Evolutionary conservation across 2,113 vertebrate species (phyloP).

Genomic region (Apodemus sylvaticus): DNA sequence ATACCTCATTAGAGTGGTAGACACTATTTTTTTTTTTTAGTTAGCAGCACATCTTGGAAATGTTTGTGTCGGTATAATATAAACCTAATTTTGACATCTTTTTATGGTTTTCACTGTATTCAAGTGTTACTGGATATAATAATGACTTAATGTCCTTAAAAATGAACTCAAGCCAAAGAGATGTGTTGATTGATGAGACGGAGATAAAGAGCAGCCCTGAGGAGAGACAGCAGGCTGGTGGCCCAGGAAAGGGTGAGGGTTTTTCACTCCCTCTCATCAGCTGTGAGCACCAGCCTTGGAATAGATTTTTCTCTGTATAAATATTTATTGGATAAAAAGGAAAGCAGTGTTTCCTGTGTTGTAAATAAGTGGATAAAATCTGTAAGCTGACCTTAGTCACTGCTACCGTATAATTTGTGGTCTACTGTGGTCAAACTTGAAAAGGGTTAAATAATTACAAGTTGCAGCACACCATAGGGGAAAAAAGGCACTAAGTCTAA

Average conservation of each 20-base stretch:
- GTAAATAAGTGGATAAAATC: neutral
- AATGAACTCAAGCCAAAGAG: neutral
- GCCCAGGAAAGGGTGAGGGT: no score
- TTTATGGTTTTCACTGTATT: neutral
- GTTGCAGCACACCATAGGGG: neutral
- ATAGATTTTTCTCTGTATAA: neutral
- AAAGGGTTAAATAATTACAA: constrained; percentile 27
- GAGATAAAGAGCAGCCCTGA: neutral
- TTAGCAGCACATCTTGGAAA: neutral
- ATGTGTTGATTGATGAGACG: neutral
- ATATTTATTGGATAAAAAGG: neutral
- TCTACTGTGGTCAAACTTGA: neutral
- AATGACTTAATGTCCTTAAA: neutral
- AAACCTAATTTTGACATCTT: neutral
- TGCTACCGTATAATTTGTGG: neutral
- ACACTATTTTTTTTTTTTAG: neutral
- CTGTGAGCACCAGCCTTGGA: neutral
- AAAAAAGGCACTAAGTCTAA: neutral
- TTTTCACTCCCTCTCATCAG: neutral
- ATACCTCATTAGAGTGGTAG: neutral
- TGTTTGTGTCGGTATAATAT: neutral
- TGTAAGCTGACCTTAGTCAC: constrained; percentile 7
- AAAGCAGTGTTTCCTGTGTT: neutral
- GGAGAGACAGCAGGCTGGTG: neutral
- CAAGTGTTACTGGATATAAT: neutral